phyloP scores from a whole-genome alignment of 2,113 vertebrate genomes.

The Tichodroma muraria region DNA sequence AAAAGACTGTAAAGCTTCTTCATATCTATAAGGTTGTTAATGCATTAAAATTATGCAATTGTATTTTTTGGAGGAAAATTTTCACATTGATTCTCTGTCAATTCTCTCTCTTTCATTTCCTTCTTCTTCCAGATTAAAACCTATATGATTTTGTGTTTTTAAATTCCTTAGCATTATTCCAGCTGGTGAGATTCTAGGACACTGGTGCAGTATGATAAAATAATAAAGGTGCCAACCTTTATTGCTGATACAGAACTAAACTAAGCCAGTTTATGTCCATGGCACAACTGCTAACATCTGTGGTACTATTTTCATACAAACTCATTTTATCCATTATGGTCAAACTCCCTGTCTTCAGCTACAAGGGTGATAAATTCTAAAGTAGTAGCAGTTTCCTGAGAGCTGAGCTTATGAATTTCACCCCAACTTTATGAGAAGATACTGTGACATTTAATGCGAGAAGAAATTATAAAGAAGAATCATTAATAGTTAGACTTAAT shows the following conservation, averaged over 20 bases:
- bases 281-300: not conserved
- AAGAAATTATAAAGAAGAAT: not conserved
- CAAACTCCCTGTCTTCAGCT: not conserved
- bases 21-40: not conserved
- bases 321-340: not conserved
- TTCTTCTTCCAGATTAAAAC: not conserved
- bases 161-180: not conserved
- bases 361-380: not conserved
- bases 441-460: not conserved
- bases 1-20: not conserved
- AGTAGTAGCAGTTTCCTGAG: not conserved
- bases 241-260: not conserved
- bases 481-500: not conserved
- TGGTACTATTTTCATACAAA: not conserved
- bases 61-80: not conserved
- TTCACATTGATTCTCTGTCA: not conserved
- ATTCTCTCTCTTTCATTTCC: not conserved
- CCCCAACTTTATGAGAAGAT: not conserved
- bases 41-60: not conserved
- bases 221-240: not conserved
- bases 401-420: not conserved
- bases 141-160: not conserved
- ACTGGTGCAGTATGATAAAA: not conserved
- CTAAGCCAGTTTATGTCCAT: not conserved
- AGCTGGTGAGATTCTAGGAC: not conserved